Evolutionary conservation across 2,113 vertebrate genomes (phyloP), one percentile per base, ranked within the genome.

Genomic region (Oxygymnocypris stewartii): DNA sequence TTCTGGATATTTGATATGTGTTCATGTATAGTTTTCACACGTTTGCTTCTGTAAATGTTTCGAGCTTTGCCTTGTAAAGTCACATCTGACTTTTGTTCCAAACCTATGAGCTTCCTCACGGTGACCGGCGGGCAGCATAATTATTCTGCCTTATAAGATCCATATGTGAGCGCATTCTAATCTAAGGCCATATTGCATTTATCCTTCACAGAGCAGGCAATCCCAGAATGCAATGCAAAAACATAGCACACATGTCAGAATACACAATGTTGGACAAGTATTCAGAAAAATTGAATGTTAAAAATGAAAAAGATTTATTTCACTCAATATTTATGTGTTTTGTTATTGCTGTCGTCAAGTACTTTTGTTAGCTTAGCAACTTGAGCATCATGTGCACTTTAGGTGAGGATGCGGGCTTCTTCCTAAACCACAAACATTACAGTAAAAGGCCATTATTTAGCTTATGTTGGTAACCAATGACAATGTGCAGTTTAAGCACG

Each of bases 61-160:
- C 5, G n/a, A n/a, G n/a, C n/a, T n/a, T n/a, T n/a, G n/a, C n/a
- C n/a, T n/a, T n/a, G n/a, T 10, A 31, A 14, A 67, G 13, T 67
- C 28, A 12, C 25, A 31, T 67, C 57, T 61, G 8, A n/a, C 20
- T 61, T 61, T 6, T 13, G 63, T 67, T 67, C 13, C 63, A 31
- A 31, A 67, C 25, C 25, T 67, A 67, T 0, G 28, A 31, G 28
- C 25, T 67, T 31, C 63, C 63, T 31, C 28, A 31, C 31, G 63
- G 4, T 67, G 63, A 67, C 63, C 63, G 63, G 63, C 25, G 25
- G 63, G n/a, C 63, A 31, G 63, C 11, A 31, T 31, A 67, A 67
- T 74, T 74, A 74, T 74, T 74, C 37, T n/a, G 71, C 37, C 71
- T 74, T 42, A 74, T 74, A 42, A 74, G 37, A 74, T 44, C 71